Conservation (phyloP, 2,888 invertebrate species). For the Heliconius ismenius region DNA sequence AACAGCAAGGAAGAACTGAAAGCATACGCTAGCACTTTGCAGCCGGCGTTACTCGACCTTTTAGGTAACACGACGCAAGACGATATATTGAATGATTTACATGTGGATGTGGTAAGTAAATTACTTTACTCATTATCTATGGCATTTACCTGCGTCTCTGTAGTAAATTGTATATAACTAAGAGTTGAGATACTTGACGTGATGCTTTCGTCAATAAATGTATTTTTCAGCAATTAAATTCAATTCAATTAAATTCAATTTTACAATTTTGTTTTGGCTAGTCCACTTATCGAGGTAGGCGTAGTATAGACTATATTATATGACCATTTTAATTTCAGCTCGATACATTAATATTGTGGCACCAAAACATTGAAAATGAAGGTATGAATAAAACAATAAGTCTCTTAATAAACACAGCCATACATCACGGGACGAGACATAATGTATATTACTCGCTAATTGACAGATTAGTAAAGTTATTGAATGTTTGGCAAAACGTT, state of each 20-base stretch:
- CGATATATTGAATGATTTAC: constrained; percentile 58
- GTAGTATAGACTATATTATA: too few species aligned
- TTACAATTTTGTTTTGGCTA: too few species aligned
- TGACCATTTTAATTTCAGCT: constrained; percentile 47
- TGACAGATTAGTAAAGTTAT: constrained; percentile 48
- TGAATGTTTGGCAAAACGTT: constrained; percentile 49
- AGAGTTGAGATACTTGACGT: neutral
- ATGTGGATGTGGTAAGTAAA: constrained; percentile 63
- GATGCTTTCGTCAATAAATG: too few species aligned
- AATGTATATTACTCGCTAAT: constrained; percentile 48
- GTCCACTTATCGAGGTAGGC: too few species aligned
- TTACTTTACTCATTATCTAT: neutral
- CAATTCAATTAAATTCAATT: too few species aligned
- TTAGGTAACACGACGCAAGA: constrained; percentile 46
- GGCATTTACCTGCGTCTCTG: too few species aligned
- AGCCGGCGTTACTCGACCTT: constrained; percentile 56
- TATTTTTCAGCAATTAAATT: too few species aligned
- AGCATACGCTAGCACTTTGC: constrained; percentile 51
- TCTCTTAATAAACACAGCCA: constrained; percentile 51
- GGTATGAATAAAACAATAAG: constrained; percentile 48
- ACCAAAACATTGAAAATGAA: constrained; percentile 34
- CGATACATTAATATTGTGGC: constrained; percentile 52
- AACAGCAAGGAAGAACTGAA: constrained; percentile 57
- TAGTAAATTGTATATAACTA: neutral
- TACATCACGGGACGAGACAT: constrained; percentile 44